phyloP scores from a whole-genome alignment of 2,888 invertebrate species.

The Emesis furor region DNA sequence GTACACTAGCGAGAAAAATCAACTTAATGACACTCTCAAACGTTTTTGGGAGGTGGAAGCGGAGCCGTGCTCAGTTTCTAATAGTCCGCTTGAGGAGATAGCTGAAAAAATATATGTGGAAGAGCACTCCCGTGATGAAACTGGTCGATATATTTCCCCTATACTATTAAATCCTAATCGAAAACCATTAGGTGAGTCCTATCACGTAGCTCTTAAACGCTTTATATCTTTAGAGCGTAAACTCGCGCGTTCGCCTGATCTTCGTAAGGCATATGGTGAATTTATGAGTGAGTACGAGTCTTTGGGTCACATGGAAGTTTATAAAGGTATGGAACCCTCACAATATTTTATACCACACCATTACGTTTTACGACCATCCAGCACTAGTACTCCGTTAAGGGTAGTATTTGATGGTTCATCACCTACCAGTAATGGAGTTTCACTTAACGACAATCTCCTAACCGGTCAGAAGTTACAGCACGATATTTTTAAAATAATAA shows the following conservation, averaged over 20 bases:
- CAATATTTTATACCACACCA: slow-evolving; percentile 46
- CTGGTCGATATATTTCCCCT: slow-evolving; percentile 30
- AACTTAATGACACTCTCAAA: slow-evolving; percentile 13
- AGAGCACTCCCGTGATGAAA: slow-evolving; percentile 38
- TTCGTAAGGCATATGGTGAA: not conserved
- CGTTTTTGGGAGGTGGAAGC: slow-evolving; percentile 55
- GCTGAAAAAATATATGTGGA: slow-evolving; percentile 35
- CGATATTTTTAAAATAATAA: slow-evolving; percentile 32
- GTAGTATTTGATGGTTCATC: slow-evolving; percentile 40
- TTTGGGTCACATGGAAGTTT: slow-evolving; percentile 3
- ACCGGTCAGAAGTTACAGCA: slow-evolving; percentile 39
- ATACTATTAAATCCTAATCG: not conserved
- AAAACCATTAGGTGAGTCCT: not conserved
- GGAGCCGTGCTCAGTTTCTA: not conserved
- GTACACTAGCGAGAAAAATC: not conserved
- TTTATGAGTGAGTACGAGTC: not conserved
- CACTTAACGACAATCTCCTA: slow-evolving; percentile 43
- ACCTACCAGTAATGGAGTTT: slow-evolving; percentile 26
- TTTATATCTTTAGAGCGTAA: not conserved
- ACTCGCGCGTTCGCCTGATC: not conserved
- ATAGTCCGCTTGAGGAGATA: slow-evolving; percentile 33
- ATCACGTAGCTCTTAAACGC: not conserved
- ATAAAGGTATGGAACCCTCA: not conserved
- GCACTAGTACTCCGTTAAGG: slow-evolving; percentile 33
- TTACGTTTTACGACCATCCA: slow-evolving; percentile 36